Percentiles rank a stretch among this genome's conserved stretches.
phyloP scores from a whole-genome alignment of 2,888 invertebrate genomes.

The Ormyrus thymus region DNA sequence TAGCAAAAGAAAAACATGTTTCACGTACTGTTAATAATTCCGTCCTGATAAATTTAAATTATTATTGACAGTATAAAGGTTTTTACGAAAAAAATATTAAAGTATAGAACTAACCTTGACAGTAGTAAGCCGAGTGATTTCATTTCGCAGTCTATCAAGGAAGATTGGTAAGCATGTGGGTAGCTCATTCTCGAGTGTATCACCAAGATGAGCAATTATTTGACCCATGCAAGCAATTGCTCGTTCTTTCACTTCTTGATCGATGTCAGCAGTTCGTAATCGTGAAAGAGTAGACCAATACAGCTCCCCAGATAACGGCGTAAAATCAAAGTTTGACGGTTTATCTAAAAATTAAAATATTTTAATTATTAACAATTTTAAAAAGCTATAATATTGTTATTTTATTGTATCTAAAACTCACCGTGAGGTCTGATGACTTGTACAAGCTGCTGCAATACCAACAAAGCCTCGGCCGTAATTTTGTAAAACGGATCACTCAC shows the following conservation, averaged over 20 bases:
- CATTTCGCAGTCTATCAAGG: conserved; percentile 94
- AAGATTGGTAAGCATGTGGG: conserved; percentile 94
- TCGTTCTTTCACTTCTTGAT: conserved; percentile 99
- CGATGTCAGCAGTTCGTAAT: conserved; percentile 95
- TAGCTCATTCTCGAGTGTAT: conserved; percentile 87
- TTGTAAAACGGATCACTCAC: conserved; percentile 98
- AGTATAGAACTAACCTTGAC: conserved; percentile 81
- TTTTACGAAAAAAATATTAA: no score
- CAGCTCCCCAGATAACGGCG: conserved; percentile 86
- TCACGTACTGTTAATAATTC: not conserved
- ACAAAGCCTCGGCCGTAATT: conserved; percentile 96
- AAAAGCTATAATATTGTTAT: conserved; percentile 7
- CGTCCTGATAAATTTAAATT: not conserved
- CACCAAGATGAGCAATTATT: conserved; percentile 93
- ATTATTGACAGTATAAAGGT: not conserved
- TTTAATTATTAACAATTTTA: conserved; percentile 7
- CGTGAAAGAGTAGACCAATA: conserved; percentile 91
- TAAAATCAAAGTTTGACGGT: conserved; percentile 82
- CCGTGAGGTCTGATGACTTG: conserved; percentile 93
- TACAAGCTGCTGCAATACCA: conserved; percentile 94
- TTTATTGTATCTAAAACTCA: conserved; percentile 62
- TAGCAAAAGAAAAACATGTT: not conserved
- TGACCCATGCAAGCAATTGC: conserved; percentile 98
- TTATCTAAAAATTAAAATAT: conserved; percentile 67
- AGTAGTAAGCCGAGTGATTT: conserved; percentile 96